Conservation (phyloP, 30 jellyfish, hydroid and myxozoan genomes). For the Cassiopea xamachana region DNA sequence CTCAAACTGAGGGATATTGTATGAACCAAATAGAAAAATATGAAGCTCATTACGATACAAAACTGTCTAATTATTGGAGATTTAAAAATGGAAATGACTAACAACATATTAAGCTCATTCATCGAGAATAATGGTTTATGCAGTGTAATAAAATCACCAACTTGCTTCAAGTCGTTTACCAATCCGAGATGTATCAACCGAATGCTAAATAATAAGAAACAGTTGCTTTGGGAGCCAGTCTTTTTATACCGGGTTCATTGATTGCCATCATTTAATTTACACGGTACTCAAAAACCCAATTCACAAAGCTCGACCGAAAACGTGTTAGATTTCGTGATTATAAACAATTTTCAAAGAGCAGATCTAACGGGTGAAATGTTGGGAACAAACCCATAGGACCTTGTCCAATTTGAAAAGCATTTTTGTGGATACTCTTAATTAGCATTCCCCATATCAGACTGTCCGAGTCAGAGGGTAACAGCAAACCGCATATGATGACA, state of each 20-base stretch:
- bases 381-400: background rate
- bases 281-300: background rate
- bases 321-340: background rate
- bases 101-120: background rate
- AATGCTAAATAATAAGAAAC: background rate
- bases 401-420: background rate
- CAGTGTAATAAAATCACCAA: conserved; percentile 19
- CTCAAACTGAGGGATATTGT: too few species aligned
- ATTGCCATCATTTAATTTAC: background rate
- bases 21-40: too few species aligned
- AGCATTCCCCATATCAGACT: background rate
- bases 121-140: conserved; percentile 8
- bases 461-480: background rate
- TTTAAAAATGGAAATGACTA: conserved; percentile 3
- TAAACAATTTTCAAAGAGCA: background rate
- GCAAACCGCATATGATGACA: background rate
- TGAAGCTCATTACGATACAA: too few species aligned
- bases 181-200: conserved; percentile 1
- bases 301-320: background rate
- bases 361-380: background rate
- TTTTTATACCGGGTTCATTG: background rate
- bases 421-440: background rate
- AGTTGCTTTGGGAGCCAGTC: background rate
- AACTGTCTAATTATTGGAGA: background rate
- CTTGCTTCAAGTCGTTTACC: conserved; percentile 17